phyloP scores from a whole-genome alignment of 1,140 invertebrate genomes.

The Saccostrea glomerata region DNA sequence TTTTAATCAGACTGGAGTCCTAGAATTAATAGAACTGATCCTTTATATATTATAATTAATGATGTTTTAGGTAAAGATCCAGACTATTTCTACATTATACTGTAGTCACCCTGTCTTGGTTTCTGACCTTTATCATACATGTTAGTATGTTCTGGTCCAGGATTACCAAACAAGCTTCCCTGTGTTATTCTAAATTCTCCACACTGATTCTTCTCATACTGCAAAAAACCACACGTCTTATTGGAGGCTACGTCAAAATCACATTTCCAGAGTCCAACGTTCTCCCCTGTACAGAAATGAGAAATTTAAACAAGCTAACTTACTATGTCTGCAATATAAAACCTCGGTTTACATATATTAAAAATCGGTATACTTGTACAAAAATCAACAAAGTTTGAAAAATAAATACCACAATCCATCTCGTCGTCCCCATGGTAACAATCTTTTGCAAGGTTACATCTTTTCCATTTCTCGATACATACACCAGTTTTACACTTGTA shows the following conservation, averaged over 20 bases:
- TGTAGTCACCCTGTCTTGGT: neutral
- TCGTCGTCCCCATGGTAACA: constrained; percentile 19
- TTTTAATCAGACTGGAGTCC: no score
- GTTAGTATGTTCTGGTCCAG: constrained; percentile 16
- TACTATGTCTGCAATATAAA: neutral
- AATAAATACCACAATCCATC: neutral
- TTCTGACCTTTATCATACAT: neutral
- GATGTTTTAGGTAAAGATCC: no score
- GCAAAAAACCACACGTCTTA: neutral
- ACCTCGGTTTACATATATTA: neutral
- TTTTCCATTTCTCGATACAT: constrained; percentile 6
- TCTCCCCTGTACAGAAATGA: neutral
- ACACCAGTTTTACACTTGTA: constrained; percentile 27
- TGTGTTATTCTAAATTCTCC: neutral
- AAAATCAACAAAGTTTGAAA: neutral
- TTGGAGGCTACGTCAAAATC: neutral
- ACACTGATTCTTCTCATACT: neutral
- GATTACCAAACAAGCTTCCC: neutral
- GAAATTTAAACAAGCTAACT: neutral
- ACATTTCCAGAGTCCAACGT: neutral
- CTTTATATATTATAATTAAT: no score
- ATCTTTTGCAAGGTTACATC: constrained; percentile 21
- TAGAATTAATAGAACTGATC: no score
- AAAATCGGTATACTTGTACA: neutral
- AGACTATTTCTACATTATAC: neutral